Percentiles rank a stretch among this genome's conserved stretches.
Conservation (phyloP, 2,113 vertebrate species). For the Neodon shergylaensis region DNA sequence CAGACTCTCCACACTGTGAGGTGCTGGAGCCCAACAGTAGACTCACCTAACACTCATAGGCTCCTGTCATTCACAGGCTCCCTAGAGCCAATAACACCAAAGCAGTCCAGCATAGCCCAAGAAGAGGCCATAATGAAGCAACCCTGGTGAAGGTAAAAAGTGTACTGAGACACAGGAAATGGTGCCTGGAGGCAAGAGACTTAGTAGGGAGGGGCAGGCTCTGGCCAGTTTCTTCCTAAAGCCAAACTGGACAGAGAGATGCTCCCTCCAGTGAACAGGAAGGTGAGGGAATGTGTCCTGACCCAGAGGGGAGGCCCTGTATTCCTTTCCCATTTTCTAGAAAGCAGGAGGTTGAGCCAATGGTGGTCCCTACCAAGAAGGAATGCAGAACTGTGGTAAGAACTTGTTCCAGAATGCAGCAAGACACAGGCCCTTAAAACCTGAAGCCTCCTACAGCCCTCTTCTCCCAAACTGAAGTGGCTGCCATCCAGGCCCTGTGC, state of each 20-base stretch:
- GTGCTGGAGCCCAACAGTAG: neutral
- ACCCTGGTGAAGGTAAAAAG: accelerated
- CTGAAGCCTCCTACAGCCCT: neutral
- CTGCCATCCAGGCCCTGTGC: neutral
- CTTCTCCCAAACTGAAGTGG: neutral
- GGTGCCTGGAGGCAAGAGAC: accelerated
- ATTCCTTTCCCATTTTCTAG: neutral
- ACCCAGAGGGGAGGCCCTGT: neutral
- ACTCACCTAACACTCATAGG: neutral
- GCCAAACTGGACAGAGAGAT: neutral
- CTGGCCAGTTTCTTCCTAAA: neutral
- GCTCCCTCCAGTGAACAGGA: neutral
- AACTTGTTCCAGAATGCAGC: neutral
- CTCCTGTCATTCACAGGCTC: neutral
- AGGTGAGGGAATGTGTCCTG: neutral
- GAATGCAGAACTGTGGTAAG: neutral
- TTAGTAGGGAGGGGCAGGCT: neutral
- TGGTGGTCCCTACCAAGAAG: neutral
- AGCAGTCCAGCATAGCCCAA: neutral
- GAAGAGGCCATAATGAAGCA: too few relatives aligned
- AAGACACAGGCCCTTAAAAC: neutral
- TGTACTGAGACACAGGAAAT: accelerated
- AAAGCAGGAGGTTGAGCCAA: neutral
- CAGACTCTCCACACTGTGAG: accelerated
- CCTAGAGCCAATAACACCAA: neutral